Evolutionary conservation across 2,113 vertebrate species (phyloP), one percentile per base, ranked within the genome.

Genomic region (Misgurnus mizolepis): DNA sequence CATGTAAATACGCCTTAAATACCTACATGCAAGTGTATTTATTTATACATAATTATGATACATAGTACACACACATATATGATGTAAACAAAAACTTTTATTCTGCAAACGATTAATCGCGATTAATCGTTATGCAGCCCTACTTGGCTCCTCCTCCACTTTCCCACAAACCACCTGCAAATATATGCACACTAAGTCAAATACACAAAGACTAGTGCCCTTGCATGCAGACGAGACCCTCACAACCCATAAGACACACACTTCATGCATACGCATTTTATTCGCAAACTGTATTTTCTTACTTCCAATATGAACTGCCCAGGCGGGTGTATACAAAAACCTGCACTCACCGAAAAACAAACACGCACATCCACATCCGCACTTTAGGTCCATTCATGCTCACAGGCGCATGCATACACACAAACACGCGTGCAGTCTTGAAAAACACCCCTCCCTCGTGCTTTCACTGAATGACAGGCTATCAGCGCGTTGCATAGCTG

Each of bases 121-220:
- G n/a, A n/a, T n/a, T n/a, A n/a, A n/a, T n/a, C n/a, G n/a, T n/a
- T n/a, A n/a, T n/a, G n/a, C n/a, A n/a, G n/a, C n/a, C n/a, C n/a
- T 86, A 87, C 83, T 85, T 79, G 41, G 53, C 85, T 84, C 82
- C 86, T 86, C 83, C 85, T 85, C 74, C 41, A 77, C 22, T 14
- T 78, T 50, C 41, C 60, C 69, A 49, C 65, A 61, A 75, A 84
- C 61, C 69, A 75, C 75, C 62, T 81, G 55, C 55, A 43, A 14
- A 81, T 40, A 27, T 53, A 81, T 41, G 66, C 69, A 75, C 39
- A 14, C 68, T 67, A 40, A 43, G 41, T 71, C 61, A 67, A 12
- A 65, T 62, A 58, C 50, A 73, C 76, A 68, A 71, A 67, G 6
- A 34, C 56, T 78, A 75, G 61, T 39, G 22, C 27, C 50, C 69